A percentile compares a stretch with the other conserved stretches of the same genome.
Conservation (phyloP, 1,140 invertebrate genomes). For the Drosophila orena region DNA sequence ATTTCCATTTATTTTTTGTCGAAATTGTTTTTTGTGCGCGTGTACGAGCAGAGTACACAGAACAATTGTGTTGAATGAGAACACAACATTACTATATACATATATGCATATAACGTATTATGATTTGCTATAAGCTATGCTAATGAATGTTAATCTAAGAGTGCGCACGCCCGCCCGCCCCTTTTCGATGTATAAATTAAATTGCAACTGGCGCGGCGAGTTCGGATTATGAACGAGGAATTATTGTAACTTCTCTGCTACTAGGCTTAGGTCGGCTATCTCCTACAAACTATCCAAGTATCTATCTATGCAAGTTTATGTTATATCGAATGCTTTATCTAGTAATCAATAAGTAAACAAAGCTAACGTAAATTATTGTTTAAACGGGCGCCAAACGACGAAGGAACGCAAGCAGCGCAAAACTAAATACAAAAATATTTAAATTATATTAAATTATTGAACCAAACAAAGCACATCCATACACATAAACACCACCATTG, state of each 20-base stretch:
- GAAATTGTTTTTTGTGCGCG: constrained; percentile 45
- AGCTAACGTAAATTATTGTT: constrained; percentile 38
- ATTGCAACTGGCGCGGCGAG: constrained; percentile 51
- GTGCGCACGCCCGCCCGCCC: constrained; percentile 18
- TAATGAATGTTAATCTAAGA: constrained; percentile 52
- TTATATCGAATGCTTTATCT: constrained; percentile 79
- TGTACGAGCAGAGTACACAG: constrained; percentile 35
- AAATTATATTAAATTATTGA: constrained; percentile 83
- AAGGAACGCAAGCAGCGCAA: constrained; percentile 19
- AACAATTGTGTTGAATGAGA: constrained; percentile 26
- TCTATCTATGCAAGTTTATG: constrained; percentile 61
- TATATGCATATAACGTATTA: constrained; percentile 73
- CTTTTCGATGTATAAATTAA: constrained; percentile 74
- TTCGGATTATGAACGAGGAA: constrained; percentile 7
- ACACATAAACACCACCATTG: constrained; percentile 49
- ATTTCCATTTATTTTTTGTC: constrained; percentile 64
- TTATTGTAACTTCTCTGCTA: constrained; percentile 71
- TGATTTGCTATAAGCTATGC: constrained; percentile 80
- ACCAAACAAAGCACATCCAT: constrained; percentile 70
- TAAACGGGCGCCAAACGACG: constrained; percentile 21
- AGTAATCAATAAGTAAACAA: constrained; percentile 64
- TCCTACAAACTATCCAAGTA: constrained; percentile 52
- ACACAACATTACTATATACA: constrained; percentile 32
- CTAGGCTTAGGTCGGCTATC: constrained; percentile 39
- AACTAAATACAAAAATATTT: constrained; percentile 63